Evolutionary conservation across 2,888 invertebrate species (phyloP).

Genomic region (Steinernema scapterisci): DNA sequence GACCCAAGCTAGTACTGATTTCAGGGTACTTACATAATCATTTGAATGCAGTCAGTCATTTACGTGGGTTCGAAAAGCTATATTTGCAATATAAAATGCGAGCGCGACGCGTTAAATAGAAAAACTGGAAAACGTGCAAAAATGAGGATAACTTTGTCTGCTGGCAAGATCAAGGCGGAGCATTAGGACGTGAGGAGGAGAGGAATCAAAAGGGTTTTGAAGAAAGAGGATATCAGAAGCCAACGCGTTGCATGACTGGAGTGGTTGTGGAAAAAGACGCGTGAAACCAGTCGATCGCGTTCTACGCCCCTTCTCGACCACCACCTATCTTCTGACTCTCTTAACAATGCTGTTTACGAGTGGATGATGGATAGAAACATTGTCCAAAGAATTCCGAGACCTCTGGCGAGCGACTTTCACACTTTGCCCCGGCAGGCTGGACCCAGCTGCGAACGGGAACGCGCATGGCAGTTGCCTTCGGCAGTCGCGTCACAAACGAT

Average conservation of each 20-base stretch:
- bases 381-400: not conserved
- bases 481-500: constrained; percentile 19
- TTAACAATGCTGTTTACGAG: constrained; percentile 13
- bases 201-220: not conserved
- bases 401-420: not conserved
- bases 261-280: constrained; percentile 8
- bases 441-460: not conserved
- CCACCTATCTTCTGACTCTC: constrained; percentile 24
- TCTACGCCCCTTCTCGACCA: constrained; percentile 26
- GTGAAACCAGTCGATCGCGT: constrained; percentile 27
- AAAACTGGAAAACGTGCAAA: no score
- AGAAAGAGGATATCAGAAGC: not conserved
- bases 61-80: no score
- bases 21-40: no score
- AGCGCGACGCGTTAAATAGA: no score
- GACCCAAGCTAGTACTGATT: no score
- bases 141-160: no score
- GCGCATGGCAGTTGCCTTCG: not conserved
- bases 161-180: no score
- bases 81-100: no score
- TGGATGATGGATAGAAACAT: constrained; percentile 13
- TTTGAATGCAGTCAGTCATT: no score
- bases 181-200: no score
- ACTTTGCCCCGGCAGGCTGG: not conserved
- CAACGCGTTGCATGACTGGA: not conserved